Percentiles rank a stretch among this genome's conserved stretches.
Conservation (phyloP, 2,888 invertebrate species). For the Brachylomia viminalis region DNA sequence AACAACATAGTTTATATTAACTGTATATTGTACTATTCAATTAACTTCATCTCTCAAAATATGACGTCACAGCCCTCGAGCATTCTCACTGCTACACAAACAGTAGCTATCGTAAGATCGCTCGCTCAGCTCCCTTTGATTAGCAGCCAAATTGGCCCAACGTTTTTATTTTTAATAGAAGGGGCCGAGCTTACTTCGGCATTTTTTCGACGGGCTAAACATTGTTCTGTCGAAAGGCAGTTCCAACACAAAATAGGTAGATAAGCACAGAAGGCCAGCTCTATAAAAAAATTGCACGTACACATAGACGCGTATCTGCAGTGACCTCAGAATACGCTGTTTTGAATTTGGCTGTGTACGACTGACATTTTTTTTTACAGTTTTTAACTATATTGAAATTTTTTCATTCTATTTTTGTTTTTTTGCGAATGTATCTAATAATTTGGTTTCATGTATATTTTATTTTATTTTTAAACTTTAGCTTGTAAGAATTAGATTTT, state of each 20-base stretch:
- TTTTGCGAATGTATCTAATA: no score
- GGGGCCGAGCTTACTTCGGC: slow-evolving; percentile 67
- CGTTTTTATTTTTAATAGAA: slow-evolving; percentile 78
- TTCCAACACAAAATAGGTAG: background rate
- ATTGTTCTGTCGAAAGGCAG: slow-evolving; percentile 54
- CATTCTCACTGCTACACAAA: slow-evolving; percentile 43
- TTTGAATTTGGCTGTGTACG: no score
- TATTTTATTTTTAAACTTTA: no score
- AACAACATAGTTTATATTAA: background rate
- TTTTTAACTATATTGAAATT: no score
- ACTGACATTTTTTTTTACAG: no score
- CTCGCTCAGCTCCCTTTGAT: slow-evolving; percentile 74
- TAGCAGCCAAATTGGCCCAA: slow-evolving; percentile 73
- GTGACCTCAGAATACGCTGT: background rate
- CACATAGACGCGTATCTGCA: background rate
- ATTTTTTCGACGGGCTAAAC: slow-evolving; percentile 67
- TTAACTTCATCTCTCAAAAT: slow-evolving; percentile 20
- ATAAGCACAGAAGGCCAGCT: background rate
- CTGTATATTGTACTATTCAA: background rate
- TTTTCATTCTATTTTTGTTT: no score
- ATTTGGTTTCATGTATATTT: no score
- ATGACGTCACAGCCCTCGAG: slow-evolving; percentile 45
- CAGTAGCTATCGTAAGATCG: slow-evolving; percentile 66
- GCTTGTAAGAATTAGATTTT: no score
- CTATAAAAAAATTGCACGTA: background rate